phyloP scores from a whole-genome alignment of 2,888 invertebrate genomes.

The Pyrochroa serraticornis region DNA sequence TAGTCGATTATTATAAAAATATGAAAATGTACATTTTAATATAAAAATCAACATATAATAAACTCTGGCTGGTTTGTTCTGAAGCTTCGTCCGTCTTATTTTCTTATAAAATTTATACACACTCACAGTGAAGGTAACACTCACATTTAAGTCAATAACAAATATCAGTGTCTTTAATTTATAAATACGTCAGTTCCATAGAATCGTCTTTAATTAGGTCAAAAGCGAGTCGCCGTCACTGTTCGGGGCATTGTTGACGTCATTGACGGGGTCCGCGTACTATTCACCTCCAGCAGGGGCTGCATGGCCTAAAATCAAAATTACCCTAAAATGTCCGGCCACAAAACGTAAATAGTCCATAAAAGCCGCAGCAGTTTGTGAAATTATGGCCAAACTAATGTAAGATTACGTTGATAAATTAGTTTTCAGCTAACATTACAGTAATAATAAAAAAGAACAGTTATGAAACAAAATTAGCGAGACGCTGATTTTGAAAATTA shows the following conservation, averaged over 20 bases:
- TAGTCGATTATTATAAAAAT: constrained; percentile 23
- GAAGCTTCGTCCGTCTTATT: constrained; percentile 9
- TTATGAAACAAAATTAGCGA: no score
- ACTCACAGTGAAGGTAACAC: constrained; percentile 34
- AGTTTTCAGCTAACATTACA: no score
- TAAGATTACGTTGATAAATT: no score
- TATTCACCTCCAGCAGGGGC: constrained; percentile 52
- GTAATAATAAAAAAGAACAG: no score
- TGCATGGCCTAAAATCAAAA: constrained; percentile 47
- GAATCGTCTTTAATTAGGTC: constrained; percentile 53
- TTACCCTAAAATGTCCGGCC: neutral
- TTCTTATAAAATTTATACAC: constrained; percentile 31
- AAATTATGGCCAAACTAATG: no score
- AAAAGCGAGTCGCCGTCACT: constrained; percentile 58
- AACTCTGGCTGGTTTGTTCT: constrained; percentile 10
- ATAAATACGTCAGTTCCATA: constrained; percentile 49
- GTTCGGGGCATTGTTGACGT: constrained; percentile 54
- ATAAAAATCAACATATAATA: constrained; percentile 20
- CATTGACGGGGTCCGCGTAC: constrained; percentile 50
- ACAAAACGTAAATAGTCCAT: no score
- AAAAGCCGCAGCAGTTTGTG: no score
- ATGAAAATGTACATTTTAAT: constrained; percentile 23
- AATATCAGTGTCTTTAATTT: constrained; percentile 34
- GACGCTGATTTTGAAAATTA: no score
- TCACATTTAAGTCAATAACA: constrained; percentile 28